Base-by-base conservation (phyloP, 2,888 invertebrate genomes). In the Cheilosia vulpina region DNA sequence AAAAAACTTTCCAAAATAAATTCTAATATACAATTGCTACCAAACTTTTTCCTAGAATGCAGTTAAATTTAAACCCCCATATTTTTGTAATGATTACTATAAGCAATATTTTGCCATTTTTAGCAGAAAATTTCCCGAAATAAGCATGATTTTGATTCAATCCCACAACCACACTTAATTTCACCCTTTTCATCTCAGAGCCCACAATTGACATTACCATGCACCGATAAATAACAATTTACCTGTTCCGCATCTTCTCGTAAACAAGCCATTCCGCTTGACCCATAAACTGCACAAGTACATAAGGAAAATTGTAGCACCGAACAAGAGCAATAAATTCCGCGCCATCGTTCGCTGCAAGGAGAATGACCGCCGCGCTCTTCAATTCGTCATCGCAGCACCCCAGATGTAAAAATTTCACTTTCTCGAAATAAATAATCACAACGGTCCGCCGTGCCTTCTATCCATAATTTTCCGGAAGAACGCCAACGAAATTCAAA, bases 351-450 rank as follows among this genome's bases (percentile, higher is more conserved):
- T 68, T 13, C 13, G 31, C 21, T 58, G 63, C 58, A 7, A 31
- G 41, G 21, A 75, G 79, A 79, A 73, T 73, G 57, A n/a, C 45
- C 47, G 68, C 41, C 19, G 41, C 21, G 43, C 71, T 79, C 57
- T 57, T 65, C 73, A 75, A 71, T 80, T 65, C 84, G 75, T 84
- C 84, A 84, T 71, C 53, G 47, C 69, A 65, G 69, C 76, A 53
- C 81, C 75, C 75, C 75, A 65, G 62, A 57, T 50, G 55, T 62
- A 55, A 11, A 82, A 72, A 76, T 62, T 85, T 65, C 81, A 85
- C 85, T 85, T 85, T 85, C 85, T 85, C 81, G 84, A 66, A 65
- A 76, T 80, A 80, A 85, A 76, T 85, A 76, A 80, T 66, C 55
- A 41, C 75, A 21, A 31, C 31, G 17, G 27, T 66, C 53, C 45